Evolutionary conservation across 2,888 invertebrate genomes (phyloP), one percentile per base, ranked within the genome.

Genomic region (Lordiphosa fenestrarum): DNA sequence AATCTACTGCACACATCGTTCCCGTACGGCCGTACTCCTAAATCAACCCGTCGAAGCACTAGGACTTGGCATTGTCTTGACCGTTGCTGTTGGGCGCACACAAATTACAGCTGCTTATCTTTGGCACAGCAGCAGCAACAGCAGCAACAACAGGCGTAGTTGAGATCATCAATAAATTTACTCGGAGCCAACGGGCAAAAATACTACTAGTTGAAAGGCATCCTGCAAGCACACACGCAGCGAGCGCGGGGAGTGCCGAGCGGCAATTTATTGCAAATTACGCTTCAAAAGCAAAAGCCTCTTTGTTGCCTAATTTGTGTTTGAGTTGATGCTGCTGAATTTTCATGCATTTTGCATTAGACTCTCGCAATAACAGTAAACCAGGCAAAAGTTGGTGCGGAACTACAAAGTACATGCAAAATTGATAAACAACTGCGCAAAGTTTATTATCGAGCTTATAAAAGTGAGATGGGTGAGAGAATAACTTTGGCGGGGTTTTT

Each of bases 181-280:
- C 69, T 83, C 42, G 73, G 63, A 66, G 50, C 69, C 48, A 41
- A 66, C 46, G 68, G 66, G 64, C 72, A 69, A 75, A 80, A 80
- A 73, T 69, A 67, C 60, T 64, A 68, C 60, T 66, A 68, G 73
- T 66, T 60, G 71, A 70, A 73, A 63, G 66, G 58, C 48, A 41
- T 47, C 57, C 65, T 54, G 51, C 53, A 44, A 15, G 39, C 49
- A 23, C 15, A 53, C 23, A 38, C 30, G 37, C 10, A 30, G 33
- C 12, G 40, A 21, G 25, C 35, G 37, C 41, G 46, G 23, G 42
- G 54, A 42, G 53, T 25, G 60, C 63, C 72, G 57, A 46, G 60
- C 60, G 69, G 68, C 77, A 81, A 77, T 81, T 82, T 84, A 81
- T 78, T 80, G 84, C 82, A 81, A 84, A 84, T 84, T 78, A 84